Base-by-base conservation (phyloP, 2,797 vertebrate species). In the Scomberomorus guttatus region DNA sequence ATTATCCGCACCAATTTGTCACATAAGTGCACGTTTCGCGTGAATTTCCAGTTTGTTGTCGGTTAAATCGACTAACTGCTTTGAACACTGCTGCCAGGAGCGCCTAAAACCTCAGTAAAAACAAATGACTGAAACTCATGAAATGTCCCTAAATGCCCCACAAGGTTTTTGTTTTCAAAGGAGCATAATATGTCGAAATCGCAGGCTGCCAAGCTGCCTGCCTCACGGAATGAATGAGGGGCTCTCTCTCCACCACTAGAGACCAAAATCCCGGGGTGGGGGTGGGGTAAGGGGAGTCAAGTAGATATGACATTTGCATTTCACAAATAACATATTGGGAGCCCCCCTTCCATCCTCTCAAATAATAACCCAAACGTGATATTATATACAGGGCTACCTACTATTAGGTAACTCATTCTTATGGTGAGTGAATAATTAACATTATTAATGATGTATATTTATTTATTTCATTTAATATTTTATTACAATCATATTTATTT, bases 241-340 rank as follows among this genome's bases (percentile, higher is more conserved):
- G 69, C 32, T 78, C 82, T 54, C 22, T 62, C 61, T n/a, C 14
- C 46, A 56, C 71, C 67, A 42, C 15, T 2, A 42, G 25, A 44
- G 27, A 75, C 29, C 20, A 54, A 63, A 57, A 73, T 15, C 48
- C n/a, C 3, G 37, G 61, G 27, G 67, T 81, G 82, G 84, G 89
- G 87, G 84, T 64, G 66, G 85, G 85, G 81, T 44, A 24, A 27
- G 46, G 70, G 71, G 27, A 32, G 50, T 69, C 42, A 2, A 56
- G 72, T 10, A 32, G 11, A 54, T 58, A 80, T 72, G 24, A 6
- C 24, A 80, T 89, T 81, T 69, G 51, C 72, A 59, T 74, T 50
- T n/a, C 57, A 65, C 8, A 68, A 42, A 65, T 46, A 42, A 44
- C n/a, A 66, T 22, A 64, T 1, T 6, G 3, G 15, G 59, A 13